These are phyloP conservation scores for Acanthopagrus latus DNA, from an alignment of 2,797 vertebrate genomes.

Conservation along the genomic window DNA sequence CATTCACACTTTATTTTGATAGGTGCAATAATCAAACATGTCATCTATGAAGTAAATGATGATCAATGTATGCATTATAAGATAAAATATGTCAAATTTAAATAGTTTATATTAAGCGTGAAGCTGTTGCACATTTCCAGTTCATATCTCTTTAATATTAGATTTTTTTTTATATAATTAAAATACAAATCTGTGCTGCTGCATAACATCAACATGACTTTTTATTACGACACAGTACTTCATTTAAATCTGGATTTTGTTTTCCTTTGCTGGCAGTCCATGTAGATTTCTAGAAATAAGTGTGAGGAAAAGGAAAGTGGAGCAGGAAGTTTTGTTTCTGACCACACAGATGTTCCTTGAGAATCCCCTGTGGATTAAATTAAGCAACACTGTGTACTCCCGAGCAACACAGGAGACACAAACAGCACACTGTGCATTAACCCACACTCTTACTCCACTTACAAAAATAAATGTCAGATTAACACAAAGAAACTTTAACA, in stretches of 20 bases:
- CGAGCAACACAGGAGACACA: constrained; percentile 60
- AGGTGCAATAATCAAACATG: constrained; percentile 7
- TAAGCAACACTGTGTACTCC: constrained; percentile 66
- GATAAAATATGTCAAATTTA: neutral
- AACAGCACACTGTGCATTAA: constrained; percentile 42
- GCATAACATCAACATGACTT: neutral
- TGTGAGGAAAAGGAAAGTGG: constrained; percentile 43
- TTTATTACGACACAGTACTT: neutral
- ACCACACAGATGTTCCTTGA: constrained; percentile 76
- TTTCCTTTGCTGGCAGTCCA: constrained; percentile 1
- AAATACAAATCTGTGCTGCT: neutral
- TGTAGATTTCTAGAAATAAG: constrained; percentile 21
- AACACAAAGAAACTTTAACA: constrained; percentile 41
- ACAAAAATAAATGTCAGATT: constrained; percentile 42
- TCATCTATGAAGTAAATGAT: neutral
- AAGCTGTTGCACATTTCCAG: neutral
- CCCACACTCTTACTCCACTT: constrained; percentile 36
- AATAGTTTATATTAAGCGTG: neutral
- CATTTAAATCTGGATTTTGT: neutral
- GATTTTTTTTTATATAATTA: neutral
- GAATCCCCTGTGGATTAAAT: constrained; percentile 77
- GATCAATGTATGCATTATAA: neutral
- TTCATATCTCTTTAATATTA: neutral
- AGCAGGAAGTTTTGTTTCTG: constrained; percentile 68
- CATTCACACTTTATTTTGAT: neutral